These are phyloP conservation scores for Podarcis raffonei DNA, from an alignment of 2,113 vertebrate species.

Conservation along the genomic window DNA sequence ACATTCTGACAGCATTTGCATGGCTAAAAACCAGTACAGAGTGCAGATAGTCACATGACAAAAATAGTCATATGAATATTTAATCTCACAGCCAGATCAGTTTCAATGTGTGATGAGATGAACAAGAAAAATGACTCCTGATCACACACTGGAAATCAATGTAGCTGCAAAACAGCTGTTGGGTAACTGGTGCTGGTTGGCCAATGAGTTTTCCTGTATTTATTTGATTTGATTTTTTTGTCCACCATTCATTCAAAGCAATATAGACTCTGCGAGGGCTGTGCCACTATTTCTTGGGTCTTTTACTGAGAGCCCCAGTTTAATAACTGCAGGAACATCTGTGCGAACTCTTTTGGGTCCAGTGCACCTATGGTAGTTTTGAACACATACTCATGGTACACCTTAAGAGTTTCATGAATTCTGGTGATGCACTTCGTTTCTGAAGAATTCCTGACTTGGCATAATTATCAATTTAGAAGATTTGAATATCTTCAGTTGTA, in stretches of 20 bases:
- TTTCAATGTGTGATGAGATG: background rate
- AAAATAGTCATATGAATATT: background rate
- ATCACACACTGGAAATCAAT: background rate
- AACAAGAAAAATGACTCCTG: background rate
- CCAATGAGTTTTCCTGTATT: background rate
- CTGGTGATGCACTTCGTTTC: background rate
- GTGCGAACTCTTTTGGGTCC: background rate
- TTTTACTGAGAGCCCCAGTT: background rate
- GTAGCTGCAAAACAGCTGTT: background rate
- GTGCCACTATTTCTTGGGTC: background rate
- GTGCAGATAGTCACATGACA: background rate
- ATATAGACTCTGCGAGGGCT: background rate
- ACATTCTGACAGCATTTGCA: too few relatives aligned
- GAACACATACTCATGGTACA: background rate
- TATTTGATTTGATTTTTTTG: too few relatives aligned
- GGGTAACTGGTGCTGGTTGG: background rate
- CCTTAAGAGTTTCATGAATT: background rate
- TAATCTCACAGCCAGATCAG: background rate
- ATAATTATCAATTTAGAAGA: background rate
- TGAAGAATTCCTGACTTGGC: background rate
- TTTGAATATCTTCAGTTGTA: background rate
- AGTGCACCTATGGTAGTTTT: background rate
- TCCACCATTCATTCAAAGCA: too few relatives aligned
- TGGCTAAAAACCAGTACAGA: background rate
- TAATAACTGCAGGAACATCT: background rate